phyloP scores from a whole-genome alignment of 2,888 invertebrate species.

The Pardosa pseudoannulata region DNA sequence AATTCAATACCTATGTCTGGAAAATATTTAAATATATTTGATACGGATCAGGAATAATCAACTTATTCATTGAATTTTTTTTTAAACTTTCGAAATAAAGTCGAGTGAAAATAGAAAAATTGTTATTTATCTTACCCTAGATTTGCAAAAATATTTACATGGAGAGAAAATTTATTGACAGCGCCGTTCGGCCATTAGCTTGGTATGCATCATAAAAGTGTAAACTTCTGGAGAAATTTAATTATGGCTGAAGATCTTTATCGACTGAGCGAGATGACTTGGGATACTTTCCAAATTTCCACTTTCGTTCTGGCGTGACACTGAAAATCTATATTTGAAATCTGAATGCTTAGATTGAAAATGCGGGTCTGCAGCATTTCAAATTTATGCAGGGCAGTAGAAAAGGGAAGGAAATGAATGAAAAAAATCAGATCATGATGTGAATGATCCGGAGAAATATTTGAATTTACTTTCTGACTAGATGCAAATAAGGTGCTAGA shows the following conservation, averaged over 20 bases:
- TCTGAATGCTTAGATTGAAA: too few species aligned
- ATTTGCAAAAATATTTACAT: conserved; percentile 29
- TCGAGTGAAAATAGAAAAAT: conserved; percentile 9
- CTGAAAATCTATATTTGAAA: too few species aligned
- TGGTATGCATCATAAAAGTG: conserved; percentile 17
- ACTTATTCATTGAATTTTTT: conserved; percentile 49
- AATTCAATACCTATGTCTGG: too few species aligned
- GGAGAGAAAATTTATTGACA: conserved; percentile 42
- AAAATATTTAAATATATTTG: conserved; percentile 52
- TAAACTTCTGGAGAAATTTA: conserved; percentile 45
- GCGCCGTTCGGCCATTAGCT: conserved; percentile 29
- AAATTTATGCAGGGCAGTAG: too few species aligned
- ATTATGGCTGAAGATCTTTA: conserved; percentile 33
- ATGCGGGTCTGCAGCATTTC: too few species aligned
- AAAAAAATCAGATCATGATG: conserved; percentile 25
- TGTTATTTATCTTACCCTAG: conserved; percentile 34
- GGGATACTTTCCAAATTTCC: too few species aligned
- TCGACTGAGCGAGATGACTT: conserved; percentile 25
- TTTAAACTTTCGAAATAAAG: conserved; percentile 20
- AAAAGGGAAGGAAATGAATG: conserved; percentile 10
- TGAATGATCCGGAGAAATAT: conserved; percentile 19
- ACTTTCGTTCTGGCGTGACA: too few species aligned
- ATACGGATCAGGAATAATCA: conserved; percentile 43
- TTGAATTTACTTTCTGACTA: background rate
- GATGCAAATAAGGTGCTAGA: conserved; percentile 30